Evolutionary conservation across 2,888 invertebrate species (phyloP), one percentile per base, ranked within the genome.

Genomic region (Troides oblongomaculatus): DNA sequence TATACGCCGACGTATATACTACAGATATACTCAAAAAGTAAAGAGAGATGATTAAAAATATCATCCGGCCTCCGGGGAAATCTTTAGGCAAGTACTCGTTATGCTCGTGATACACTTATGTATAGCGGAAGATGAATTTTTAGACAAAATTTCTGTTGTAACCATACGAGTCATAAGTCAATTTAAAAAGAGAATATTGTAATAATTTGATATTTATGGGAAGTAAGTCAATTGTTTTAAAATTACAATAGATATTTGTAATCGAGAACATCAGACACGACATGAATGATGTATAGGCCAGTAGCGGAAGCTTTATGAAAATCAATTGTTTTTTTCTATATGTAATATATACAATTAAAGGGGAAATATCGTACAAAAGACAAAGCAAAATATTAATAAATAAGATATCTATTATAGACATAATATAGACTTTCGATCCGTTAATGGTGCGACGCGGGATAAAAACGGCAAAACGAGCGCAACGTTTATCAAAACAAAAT

Each of bases 1-100:
- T 53, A 53, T 53, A 17, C 50, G 5, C 8, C 1, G 14, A 46
- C 12, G 18, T 0, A 3, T 53, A 18, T 6, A 18, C 18, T 53
- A 18, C 18, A 53, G 6, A 18, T 18, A 36, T 18, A 18, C 17
- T 30, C 30, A 30, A 53, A 53, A 53, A n/a, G 53, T 53, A 53
- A 53, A 53, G 53, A 53, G 53, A 53, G n/a, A 53, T 53, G 53
- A 61, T 61, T 61, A 39, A 36, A 61, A 61, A 61, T 43, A 43
- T 21, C 36, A 36, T 61, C 61, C 43, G 21, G 12, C 21, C 61
- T 39, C 61, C 8, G 18, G 61, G 61, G 61, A 61, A 61, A 61
- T 61, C 61, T 61, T 61, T 61, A 25, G 18, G 36, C 60, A 25
- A 36, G 60, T 60, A 60, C 36, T 36, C 36, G 36, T 60, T 60